phyloP scores from a whole-genome alignment of 2,113 vertebrate species.

The Amphilophus citrinellus region DNA sequence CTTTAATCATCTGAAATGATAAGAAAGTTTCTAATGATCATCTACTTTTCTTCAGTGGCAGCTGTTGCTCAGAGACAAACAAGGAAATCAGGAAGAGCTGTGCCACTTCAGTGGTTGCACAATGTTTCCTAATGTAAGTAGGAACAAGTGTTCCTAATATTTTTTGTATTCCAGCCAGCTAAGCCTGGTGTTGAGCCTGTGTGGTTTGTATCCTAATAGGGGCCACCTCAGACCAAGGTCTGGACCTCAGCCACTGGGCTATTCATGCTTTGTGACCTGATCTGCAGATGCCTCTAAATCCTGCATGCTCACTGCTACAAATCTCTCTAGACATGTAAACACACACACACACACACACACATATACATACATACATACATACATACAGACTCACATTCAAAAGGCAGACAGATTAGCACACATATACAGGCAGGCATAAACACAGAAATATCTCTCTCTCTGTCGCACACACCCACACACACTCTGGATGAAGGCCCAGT shows the following conservation, averaged over 20 bases:
- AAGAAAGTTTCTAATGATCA: not conserved
- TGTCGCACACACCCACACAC: conserved; percentile 35
- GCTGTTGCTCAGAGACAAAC: not conserved
- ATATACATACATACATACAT: conserved; percentile 20
- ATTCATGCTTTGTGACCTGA: conserved; percentile 74
- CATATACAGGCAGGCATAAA: conserved; percentile 12
- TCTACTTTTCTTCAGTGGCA: not conserved
- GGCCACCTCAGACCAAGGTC: conserved; percentile 59
- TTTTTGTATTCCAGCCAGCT: conserved; percentile 40
- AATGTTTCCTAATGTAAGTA: conserved; percentile 6
- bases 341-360: conserved; percentile 21
- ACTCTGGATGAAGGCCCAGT: conserved; percentile 51
- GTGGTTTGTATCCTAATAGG: conserved; percentile 73
- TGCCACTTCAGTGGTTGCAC: conserved; percentile 4
- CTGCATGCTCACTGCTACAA: conserved; percentile 69
- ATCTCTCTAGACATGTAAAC: conserved; percentile 65
- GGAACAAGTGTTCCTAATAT: conserved; percentile 44
- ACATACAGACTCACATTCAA: conserved; percentile 14
- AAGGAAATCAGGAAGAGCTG: too few relatives aligned
- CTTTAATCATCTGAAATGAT: not conserved
- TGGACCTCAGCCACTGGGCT: conserved; percentile 68
- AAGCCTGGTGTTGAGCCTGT: conserved; percentile 47
- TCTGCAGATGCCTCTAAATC: conserved; percentile 69
- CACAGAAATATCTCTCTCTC: conserved; percentile 7
- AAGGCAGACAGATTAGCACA: conserved; percentile 24